Base-by-base conservation (phyloP, 2,888 invertebrate species). In the Polyommatus icarus region DNA sequence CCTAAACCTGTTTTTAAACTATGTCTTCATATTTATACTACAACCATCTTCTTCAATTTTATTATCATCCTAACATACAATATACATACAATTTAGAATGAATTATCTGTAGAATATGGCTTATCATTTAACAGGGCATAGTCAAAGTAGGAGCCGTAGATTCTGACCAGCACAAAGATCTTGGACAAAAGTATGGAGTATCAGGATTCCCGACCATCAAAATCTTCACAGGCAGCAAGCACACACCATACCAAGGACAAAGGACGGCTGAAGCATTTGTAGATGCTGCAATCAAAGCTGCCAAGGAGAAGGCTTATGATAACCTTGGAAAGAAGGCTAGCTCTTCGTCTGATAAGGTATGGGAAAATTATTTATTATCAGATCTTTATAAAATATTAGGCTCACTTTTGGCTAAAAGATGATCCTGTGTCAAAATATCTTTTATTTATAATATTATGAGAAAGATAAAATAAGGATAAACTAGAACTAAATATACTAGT, bases 121-220 rank as follows among this genome's bases (percentile, higher is more conserved):
- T 54, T 18, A 73, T 81, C 78, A n/a, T 83, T 88, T 90, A 29
- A 10, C 86, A 97, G 96, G 99, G 99, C 79, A 95, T 99, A 18
- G 97, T 97, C 0, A 99, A 98, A 95, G 97, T 99, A 6, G 99
- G 99, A 76, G 98, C 98, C 7, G 96, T 99, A 0, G 97, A 99
- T 94, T 98, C 98, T 71, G 99, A 99, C 87, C 96, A 97, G 76
- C 97, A 99, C 86, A 96, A 97, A 85, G 96, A 97, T 6, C 90
- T 99, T 0, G 97, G 96, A 54, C 95, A 96, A 1, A 96, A 96
- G 84, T 99, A 96, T 92, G 96, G 96, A 71, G 97, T 99, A 57
- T 93, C 95, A 82, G 99, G 99, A 76, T 99, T 99, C 89, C 99
- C 99, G 3, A 98, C 99, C 0, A 96, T 99, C 80, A 99, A 99